Base-by-base conservation (phyloP, 2,113 vertebrate species). In the Apeltes quadracus region DNA sequence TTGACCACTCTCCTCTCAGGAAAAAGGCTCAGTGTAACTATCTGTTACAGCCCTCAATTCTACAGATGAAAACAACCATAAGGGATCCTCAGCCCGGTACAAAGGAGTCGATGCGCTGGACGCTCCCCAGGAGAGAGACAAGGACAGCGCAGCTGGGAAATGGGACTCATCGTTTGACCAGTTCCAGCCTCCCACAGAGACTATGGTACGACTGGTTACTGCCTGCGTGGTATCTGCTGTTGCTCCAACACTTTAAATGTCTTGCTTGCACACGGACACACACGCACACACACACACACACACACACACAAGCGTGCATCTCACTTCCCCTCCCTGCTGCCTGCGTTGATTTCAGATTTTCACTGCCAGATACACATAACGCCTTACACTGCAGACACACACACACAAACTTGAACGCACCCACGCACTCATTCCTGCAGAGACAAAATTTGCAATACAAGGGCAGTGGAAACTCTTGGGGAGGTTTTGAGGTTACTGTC, bases 181-280 rank as follows among this genome's bases (percentile, higher is more conserved):
- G 66, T 25, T 23, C 16, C 79, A 75, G 75, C 78, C 84, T 88
- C 82, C 82, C 55, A 78, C 76, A 44, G 79, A 90, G 78, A 79
- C 85, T 25, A 66, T 44, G 89, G 89, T 92, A 90, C 74, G 77
- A 81, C 59, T 75, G 75, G 81, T 63, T 76, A 80, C 84, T 81
- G 75, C 77, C 80, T 86, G 84, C 23, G 64, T 81, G 73, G 48
- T 76, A 72, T 90, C 82, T 79, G 76, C 72, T 78, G 39, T 61
- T 69, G 50, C 78, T 87, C 74, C 44, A 75, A 82, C 79, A 80
- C 79, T 80, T 70, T 15, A 72, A 69, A 61, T 51, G 29, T 87
- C 72, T 85, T 76, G 61, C 78, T 76, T 71, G 34, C 43, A 25
- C 44, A 44, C 27, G 3, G 20, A 73, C 72, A 22, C 20, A 22